phyloP scores from a whole-genome alignment of 2,888 invertebrate genomes.

The Zaprionus lineosus region DNA sequence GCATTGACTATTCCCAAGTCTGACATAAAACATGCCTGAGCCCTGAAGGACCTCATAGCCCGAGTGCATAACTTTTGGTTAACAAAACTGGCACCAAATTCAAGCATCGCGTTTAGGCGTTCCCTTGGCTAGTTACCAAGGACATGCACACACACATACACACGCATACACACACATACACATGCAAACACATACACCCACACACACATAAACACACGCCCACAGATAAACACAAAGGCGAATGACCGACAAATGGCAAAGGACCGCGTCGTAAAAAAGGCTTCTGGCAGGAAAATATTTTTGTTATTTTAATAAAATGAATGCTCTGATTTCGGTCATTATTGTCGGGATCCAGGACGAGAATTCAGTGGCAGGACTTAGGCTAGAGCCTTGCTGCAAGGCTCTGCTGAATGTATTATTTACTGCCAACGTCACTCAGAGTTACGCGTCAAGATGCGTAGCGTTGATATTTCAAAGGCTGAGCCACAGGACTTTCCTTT shows the following conservation, averaged over 20 bases:
- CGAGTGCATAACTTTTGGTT: slow-evolving; percentile 45
- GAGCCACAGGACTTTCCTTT: slow-evolving; percentile 43
- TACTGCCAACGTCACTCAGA: slow-evolving; percentile 33
- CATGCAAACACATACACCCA: neutral
- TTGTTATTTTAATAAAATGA: slow-evolving; percentile 74
- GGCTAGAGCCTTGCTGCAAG: slow-evolving; percentile 2
- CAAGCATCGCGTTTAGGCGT: slow-evolving; percentile 4
- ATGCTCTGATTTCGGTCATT: slow-evolving; percentile 70
- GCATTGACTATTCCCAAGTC: slow-evolving; percentile 43
- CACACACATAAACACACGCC: slow-evolving; percentile 1
- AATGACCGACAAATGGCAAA: slow-evolving; percentile 63
- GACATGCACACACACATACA: neutral
- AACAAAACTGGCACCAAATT: slow-evolving; percentile 33
- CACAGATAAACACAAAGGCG: slow-evolving; percentile 43
- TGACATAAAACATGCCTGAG: slow-evolving; percentile 40
- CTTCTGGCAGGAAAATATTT: slow-evolving; percentile 63
- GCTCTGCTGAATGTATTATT: slow-evolving; percentile 33
- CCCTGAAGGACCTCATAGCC: slow-evolving; percentile 3
- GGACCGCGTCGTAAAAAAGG: slow-evolving; percentile 46
- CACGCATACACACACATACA: neutral
- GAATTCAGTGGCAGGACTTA: slow-evolving; percentile 12
- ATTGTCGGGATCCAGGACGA: slow-evolving; percentile 22
- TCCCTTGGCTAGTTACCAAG: slow-evolving; percentile 4
- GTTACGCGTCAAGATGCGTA: slow-evolving; percentile 20
- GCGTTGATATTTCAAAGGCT: slow-evolving; percentile 57